Conservation (phyloP, 1,140 invertebrate genomes). For the Globodera ellingtonae region DNA sequence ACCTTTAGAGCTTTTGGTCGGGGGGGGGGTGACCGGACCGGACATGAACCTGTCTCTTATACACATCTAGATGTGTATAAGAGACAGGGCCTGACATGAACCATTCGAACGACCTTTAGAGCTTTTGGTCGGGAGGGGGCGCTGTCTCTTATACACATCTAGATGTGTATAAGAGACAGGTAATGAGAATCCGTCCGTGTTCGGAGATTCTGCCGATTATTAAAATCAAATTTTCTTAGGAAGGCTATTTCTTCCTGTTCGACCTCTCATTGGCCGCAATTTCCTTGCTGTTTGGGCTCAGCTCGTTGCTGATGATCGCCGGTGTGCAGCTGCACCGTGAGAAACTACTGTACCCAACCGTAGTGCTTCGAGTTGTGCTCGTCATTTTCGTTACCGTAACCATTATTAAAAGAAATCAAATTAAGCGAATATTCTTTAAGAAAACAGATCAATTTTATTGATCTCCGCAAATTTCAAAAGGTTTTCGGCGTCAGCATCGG, state of each 20-base stretch:
- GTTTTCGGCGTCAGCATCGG: constrained; percentile 39
- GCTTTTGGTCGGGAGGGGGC: too few relatives aligned
- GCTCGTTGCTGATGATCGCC: constrained; percentile 29
- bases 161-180: too few relatives aligned
- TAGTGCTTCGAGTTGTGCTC: constrained; percentile 30
- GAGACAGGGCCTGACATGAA: too few relatives aligned
- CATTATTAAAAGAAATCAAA: neutral
- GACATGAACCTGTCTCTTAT: too few relatives aligned
- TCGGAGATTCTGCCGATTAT: too few relatives aligned
- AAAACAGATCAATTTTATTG: neutral
- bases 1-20: too few relatives aligned
- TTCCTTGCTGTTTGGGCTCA: constrained; percentile 25
- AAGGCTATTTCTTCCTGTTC: constrained; percentile 37
- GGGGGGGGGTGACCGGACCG: too few relatives aligned
- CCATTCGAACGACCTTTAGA: too few relatives aligned
- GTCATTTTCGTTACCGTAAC: constrained; percentile 43
- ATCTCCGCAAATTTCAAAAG: neutral
- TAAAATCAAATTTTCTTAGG: constrained; percentile 17
- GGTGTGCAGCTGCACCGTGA: constrained; percentile 22
- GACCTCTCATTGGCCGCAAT: constrained; percentile 25
- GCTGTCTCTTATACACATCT: too few relatives aligned
- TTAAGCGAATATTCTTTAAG: too few relatives aligned
- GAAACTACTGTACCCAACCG: constrained; percentile 40
- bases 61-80: too few relatives aligned
- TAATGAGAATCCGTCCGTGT: too few relatives aligned